phyloP scores from a whole-genome alignment of 2,888 invertebrate species.

The Schizotus pectinicornis region DNA sequence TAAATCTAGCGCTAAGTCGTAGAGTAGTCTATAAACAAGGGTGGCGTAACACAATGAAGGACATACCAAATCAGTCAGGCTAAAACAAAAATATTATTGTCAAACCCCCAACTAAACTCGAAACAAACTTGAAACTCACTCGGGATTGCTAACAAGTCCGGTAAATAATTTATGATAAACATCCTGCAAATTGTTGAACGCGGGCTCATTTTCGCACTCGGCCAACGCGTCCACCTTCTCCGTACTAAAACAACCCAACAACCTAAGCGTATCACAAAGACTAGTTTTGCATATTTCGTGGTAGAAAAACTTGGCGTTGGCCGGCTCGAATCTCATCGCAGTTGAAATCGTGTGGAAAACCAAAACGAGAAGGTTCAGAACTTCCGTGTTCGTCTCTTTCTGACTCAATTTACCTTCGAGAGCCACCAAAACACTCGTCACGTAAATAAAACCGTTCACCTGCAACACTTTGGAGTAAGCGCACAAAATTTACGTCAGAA shows the following conservation, averaged over 20 bases:
- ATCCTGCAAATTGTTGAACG: conserved; percentile 51
- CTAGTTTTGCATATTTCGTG: conserved; percentile 96
- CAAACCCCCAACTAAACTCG: conserved; percentile 8
- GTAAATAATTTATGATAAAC: conserved; percentile 77
- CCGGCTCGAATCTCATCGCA: conserved; percentile 99
- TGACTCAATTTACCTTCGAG: conserved; percentile 81
- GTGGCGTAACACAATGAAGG: conserved; percentile 82
- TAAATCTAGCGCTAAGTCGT: conserved; percentile 94
- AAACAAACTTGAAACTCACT: conserved; percentile 59
- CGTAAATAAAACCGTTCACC: conserved; percentile 96
- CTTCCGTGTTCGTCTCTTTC: conserved; percentile 62
- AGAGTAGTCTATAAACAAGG: conserved; percentile 84
- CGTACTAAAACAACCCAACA: conserved; percentile 84
- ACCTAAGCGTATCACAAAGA: conserved; percentile 88
- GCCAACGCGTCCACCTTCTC: conserved; percentile 49
- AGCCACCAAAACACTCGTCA: conserved; percentile 93
- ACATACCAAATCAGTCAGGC: conserved; percentile 77
- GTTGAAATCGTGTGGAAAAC: conserved; percentile 95
- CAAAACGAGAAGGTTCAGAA: conserved; percentile 80
- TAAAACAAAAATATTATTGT: conserved; percentile 45
- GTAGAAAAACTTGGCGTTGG: conserved; percentile 97
- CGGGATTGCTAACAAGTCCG: conserved; percentile 74
- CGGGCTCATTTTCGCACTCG: conserved; percentile 47
- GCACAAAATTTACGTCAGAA: conserved; percentile 4
- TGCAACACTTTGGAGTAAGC: conserved; percentile 41